These are phyloP conservation scores for Microctonus hyperodae DNA, from an alignment of 2,888 invertebrate species.

Conservation along the genomic window DNA sequence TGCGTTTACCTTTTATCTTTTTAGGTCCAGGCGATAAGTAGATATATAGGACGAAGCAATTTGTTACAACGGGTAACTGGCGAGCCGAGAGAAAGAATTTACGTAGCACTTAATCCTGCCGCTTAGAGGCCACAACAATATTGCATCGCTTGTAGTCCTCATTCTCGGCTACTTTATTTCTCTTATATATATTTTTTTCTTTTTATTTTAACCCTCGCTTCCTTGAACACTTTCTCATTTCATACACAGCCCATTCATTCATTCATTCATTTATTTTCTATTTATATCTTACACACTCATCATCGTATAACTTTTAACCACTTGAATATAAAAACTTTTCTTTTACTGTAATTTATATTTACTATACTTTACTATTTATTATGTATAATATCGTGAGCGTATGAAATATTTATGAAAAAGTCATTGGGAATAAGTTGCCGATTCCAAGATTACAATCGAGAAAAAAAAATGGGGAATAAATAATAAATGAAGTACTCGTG, in stretches of 20 bases:
- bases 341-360: not conserved
- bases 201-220: slow-evolving; percentile 8
- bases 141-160: slow-evolving; percentile 30
- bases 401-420: too few relatives aligned
- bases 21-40: slow-evolving; percentile 42
- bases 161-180: slow-evolving; percentile 34
- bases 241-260: not conserved
- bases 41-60: slow-evolving; percentile 30
- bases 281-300: not conserved
- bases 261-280: slow-evolving; percentile 4
- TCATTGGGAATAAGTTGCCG: too few relatives aligned
- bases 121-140: slow-evolving; percentile 57
- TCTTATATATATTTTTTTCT: slow-evolving; percentile 35
- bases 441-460: too few relatives aligned
- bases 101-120: slow-evolving; percentile 61
- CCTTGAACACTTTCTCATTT: not conserved
- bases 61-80: slow-evolving; percentile 18
- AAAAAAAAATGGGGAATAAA: too few relatives aligned
- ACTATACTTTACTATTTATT: not conserved
- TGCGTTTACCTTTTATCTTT: slow-evolving; percentile 53
- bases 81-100: slow-evolving; percentile 51
- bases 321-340: not conserved
- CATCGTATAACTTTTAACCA: not conserved
- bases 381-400: too few relatives aligned
- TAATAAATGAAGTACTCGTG: not conserved